A percentile compares a stretch with the other conserved stretches of the same genome.
phyloP scores from a whole-genome alignment of 2,113 vertebrate genomes.

The Macrotis lagotis region DNA sequence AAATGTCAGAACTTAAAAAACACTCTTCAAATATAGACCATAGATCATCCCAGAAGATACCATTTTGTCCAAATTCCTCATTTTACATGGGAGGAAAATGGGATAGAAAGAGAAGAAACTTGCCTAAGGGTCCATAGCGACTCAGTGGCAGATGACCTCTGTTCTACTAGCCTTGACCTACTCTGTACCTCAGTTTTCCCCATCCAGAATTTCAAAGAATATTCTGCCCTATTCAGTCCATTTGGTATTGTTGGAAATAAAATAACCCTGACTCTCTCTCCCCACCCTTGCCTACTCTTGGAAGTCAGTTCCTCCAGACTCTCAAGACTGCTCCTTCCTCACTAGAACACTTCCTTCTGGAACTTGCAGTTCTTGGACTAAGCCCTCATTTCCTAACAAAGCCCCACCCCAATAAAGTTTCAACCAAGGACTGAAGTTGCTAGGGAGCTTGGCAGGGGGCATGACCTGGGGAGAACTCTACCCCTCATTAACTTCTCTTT shows the following conservation, averaged over 20 bases:
- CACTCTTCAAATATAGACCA: background rate
- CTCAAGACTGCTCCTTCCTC: background rate
- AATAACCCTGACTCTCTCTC: background rate
- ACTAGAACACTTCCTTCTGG: background rate
- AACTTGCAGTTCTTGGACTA: background rate
- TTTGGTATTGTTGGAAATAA: background rate
- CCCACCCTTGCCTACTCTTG: background rate
- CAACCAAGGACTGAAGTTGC: background rate
- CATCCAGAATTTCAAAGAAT: background rate
- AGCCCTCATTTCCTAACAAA: background rate
- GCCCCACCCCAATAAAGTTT: background rate
- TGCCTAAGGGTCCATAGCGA: background rate
- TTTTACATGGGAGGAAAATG: background rate
- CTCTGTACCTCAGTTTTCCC: background rate
- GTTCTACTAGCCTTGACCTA: background rate
- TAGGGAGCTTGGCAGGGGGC: background rate
- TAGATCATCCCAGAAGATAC: background rate
- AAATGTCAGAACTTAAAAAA: background rate
- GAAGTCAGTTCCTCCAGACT: background rate
- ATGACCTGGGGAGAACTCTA: background rate
- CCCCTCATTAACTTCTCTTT: background rate
- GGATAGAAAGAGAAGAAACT: background rate
- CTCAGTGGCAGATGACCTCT: background rate
- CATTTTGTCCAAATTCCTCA: background rate
- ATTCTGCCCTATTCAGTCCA: background rate